Evolutionary conservation across 2,113 vertebrate species (phyloP).

Genomic region (Chionomys nivalis): DNA sequence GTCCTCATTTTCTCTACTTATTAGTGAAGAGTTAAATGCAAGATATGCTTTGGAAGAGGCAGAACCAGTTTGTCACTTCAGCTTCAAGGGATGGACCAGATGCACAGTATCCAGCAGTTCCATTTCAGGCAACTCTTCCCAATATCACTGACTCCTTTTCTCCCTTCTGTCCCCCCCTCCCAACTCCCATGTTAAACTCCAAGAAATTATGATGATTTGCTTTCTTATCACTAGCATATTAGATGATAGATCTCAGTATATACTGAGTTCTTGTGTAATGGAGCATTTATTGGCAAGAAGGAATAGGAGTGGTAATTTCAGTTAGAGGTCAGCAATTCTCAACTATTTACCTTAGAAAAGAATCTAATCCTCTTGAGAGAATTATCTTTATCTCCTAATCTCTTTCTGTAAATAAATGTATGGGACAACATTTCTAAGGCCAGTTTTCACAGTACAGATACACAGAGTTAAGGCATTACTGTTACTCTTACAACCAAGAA

Average conservation of each 20-base stretch:
- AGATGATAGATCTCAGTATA: not conserved
- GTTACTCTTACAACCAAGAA: not conserved
- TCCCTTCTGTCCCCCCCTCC: not conserved
- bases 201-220: not conserved
- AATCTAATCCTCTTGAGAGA: not conserved
- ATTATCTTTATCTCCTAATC: not conserved
- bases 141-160: not conserved
- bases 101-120: not conserved
- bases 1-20: not conserved
- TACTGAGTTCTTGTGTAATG: not conserved
- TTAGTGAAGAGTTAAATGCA: not conserved
- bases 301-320: not conserved
- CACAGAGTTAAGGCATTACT: not conserved
- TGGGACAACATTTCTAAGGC: not conserved
- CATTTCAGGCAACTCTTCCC: not conserved
- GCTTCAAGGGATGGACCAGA: no score
- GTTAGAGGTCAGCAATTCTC: not conserved
- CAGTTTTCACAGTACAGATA: not conserved
- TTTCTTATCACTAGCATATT: not conserved
- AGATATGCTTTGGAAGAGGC: not conserved
- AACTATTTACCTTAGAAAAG: conserved; percentile 18
- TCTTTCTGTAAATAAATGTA: not conserved
- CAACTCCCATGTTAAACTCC: not conserved
- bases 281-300: not conserved
- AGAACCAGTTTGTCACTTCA: not conserved